phyloP scores from a whole-genome alignment of 1,140 invertebrate species.

The Polyergus mexicanus region DNA sequence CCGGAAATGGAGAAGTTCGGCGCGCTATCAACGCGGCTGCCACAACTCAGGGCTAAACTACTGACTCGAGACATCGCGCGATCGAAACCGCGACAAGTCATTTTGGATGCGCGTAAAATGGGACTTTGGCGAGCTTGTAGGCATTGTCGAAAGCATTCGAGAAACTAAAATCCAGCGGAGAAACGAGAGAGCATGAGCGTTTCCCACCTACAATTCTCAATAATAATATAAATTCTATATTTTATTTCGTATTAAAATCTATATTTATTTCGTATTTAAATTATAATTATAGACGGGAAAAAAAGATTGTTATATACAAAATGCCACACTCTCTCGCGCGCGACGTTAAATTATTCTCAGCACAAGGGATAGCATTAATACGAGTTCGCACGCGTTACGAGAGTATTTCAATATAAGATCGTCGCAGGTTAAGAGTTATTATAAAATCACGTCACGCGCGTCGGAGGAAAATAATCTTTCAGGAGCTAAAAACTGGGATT shows the following conservation, averaged over 20 bases:
- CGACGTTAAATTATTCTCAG: background rate
- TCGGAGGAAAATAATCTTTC: constrained; percentile 51
- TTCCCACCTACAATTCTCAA: background rate
- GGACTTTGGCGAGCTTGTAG: background rate
- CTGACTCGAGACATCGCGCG: background rate
- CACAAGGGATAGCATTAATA: background rate
- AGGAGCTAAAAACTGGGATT: constrained; percentile 66
- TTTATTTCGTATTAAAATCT: too few species aligned
- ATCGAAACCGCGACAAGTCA: background rate
- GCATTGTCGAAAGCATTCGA: background rate
- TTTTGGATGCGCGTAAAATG: background rate
- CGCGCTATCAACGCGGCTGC: constrained; percentile 15
- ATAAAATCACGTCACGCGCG: constrained; percentile 67
- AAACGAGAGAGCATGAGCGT: background rate
- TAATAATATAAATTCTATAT: background rate
- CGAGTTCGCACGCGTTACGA: background rate
- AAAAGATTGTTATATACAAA: background rate
- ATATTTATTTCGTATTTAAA: background rate
- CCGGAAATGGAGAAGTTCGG: constrained; percentile 53
- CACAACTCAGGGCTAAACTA: constrained; percentile 1
- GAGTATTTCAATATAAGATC: constrained; percentile 8
- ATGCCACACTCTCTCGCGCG: background rate
- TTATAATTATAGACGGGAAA: background rate
- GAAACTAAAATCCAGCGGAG: background rate
- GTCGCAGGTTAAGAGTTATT: constrained; percentile 6